A percentile compares a stretch with the other conserved stretches of the same genome.
Evolutionary conservation across 2,888 invertebrate genomes (phyloP).

Genomic region (Spodoptera littoralis): DNA sequence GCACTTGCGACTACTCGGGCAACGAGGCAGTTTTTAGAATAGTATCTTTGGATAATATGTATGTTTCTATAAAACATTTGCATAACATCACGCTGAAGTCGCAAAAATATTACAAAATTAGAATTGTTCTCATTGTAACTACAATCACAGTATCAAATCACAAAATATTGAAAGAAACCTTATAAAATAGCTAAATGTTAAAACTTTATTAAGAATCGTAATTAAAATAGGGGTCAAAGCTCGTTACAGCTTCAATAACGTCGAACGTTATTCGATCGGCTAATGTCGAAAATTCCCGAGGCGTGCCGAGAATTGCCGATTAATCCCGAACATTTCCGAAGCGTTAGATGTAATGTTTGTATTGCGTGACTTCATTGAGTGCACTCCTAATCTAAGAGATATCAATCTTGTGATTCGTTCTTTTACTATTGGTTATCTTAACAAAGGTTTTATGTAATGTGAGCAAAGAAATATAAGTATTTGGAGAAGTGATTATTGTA

Average conservation of each 20-base stretch:
- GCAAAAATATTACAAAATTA: no score
- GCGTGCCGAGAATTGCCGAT: slow-evolving; percentile 20
- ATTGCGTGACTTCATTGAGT: slow-evolving; percentile 47
- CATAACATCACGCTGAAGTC: no score
- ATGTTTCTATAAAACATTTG: no score
- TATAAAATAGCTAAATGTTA: not conserved
- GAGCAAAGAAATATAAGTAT: no score
- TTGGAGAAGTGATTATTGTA: no score
- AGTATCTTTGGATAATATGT: no score
- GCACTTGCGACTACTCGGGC: no score
- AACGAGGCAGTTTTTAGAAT: no score
- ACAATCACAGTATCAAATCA: no score
- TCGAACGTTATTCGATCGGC: slow-evolving; percentile 43
- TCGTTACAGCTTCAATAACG: slow-evolving; percentile 38
- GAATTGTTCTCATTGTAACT: no score
- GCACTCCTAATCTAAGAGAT: slow-evolving; percentile 41
- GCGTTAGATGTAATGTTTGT: slow-evolving; percentile 36
- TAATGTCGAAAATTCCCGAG: slow-evolving; percentile 31
- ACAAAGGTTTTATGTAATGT: slow-evolving; percentile 1
- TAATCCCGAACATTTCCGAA: slow-evolving; percentile 29
- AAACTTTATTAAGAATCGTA: slow-evolving; percentile 16
- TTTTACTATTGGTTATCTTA: slow-evolving; percentile 30
- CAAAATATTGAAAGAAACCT: no score
- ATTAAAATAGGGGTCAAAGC: slow-evolving; percentile 45
- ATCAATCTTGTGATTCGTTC: slow-evolving; percentile 48